A percentile compares a stretch with the other conserved stretches of the same genome.
These are phyloP conservation scores for Drosophila peninsularis DNA, from an alignment of 2,888 invertebrate species.

Conservation along the genomic window DNA sequence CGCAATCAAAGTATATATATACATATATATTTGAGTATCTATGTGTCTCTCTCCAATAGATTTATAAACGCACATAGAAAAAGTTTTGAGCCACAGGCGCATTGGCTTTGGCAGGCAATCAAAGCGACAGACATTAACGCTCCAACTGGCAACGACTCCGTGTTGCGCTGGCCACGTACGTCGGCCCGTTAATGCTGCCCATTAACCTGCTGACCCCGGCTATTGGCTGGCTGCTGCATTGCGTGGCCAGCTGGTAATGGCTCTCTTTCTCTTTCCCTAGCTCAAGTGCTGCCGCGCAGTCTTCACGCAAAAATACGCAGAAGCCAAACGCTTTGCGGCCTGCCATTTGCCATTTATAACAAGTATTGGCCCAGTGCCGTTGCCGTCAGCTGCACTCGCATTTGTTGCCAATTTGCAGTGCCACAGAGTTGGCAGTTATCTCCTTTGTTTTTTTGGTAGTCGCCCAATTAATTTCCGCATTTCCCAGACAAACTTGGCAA, in stretches of 20 bases:
- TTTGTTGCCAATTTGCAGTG: conserved; percentile 79
- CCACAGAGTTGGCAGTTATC: conserved; percentile 48
- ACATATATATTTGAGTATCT: neutral
- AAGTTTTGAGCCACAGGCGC: conserved; percentile 54
- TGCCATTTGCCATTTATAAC: conserved; percentile 71
- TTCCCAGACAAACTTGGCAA: conserved; percentile 76
- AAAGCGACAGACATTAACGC: conserved; percentile 69
- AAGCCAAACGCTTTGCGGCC: conserved; percentile 65
- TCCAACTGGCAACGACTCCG: conserved; percentile 10
- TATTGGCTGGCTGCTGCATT: conserved; percentile 57
- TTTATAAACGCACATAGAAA: conserved; percentile 64
- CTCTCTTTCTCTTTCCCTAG: conserved; percentile 59
- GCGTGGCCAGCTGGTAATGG: conserved; percentile 72
- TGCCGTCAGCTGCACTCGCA: conserved; percentile 48
- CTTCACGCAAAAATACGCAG: conserved; percentile 81
- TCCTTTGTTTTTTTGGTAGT: conserved; percentile 45
- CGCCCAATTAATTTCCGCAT: conserved; percentile 80
- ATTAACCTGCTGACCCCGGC: conserved; percentile 75
- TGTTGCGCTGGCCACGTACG: conserved; percentile 62
- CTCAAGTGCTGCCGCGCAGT: conserved; percentile 12
- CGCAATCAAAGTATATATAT: conserved; percentile 11
- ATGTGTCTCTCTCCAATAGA: conserved; percentile 40
- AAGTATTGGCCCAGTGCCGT: conserved; percentile 56
- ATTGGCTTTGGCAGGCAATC: conserved; percentile 66
- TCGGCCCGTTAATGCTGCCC: conserved; percentile 80